Conservation (phyloP, 2,113 vertebrate genomes). For the Prunella fulvescens region DNA sequence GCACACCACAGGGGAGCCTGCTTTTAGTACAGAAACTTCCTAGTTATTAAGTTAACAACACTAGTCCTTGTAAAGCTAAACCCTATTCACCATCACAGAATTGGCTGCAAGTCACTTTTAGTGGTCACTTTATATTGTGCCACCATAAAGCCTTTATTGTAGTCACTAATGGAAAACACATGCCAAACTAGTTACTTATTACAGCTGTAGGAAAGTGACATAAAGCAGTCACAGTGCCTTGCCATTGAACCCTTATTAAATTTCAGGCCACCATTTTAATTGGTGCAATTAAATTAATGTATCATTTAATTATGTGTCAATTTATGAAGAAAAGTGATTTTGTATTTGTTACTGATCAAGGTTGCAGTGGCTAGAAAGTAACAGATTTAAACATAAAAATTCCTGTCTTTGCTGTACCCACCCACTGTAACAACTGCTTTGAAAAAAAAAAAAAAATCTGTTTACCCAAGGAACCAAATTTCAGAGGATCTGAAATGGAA, state of each 20-base stretch:
- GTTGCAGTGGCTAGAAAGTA: neutral
- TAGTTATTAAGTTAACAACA: neutral
- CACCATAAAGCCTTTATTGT: slow-evolving; percentile 52
- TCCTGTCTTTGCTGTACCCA: neutral
- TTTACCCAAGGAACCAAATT: neutral
- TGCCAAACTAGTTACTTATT: slow-evolving; percentile 46
- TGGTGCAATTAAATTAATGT: slow-evolving; percentile 67
- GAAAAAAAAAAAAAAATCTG: neutral
- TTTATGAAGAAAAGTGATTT: slow-evolving; percentile 50
- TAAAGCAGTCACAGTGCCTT: slow-evolving; percentile 46
- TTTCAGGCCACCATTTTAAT: slow-evolving; percentile 49
- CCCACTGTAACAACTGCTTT: neutral
- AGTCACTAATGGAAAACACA: slow-evolving; percentile 62
- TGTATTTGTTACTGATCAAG: neutral
- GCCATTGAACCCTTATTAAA: slow-evolving; percentile 46
- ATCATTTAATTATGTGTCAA: slow-evolving; percentile 65
- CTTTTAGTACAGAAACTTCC: neutral
- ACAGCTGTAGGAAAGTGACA: slow-evolving; percentile 52
- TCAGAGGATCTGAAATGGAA: neutral
- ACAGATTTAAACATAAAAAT: neutral
- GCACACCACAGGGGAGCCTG: neutral
- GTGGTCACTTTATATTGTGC: slow-evolving; percentile 11
- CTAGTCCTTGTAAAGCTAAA: neutral
- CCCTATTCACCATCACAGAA: neutral
- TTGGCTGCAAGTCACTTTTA: neutral